Percentiles rank a stretch among this genome's conserved stretches.
Evolutionary conservation across 2,888 invertebrate species (phyloP).

Genomic region (Neocrepidodera transversa): DNA sequence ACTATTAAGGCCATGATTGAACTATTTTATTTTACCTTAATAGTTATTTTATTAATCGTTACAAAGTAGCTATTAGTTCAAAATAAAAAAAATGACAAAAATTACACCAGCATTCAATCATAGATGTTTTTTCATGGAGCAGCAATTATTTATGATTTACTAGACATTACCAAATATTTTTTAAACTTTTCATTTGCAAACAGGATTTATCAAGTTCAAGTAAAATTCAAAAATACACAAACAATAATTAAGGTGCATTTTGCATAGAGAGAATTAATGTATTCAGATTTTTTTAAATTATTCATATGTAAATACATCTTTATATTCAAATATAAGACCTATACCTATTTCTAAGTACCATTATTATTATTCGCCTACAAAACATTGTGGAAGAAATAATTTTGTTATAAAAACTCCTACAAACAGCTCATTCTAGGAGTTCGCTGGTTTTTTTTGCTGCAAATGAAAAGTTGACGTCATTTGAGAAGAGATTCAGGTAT

Average conservation of each 20-base stretch:
- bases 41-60: too few relatives aligned
- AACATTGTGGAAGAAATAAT: not conserved
- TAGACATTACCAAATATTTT: conserved; percentile 18
- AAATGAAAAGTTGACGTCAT: conserved; percentile 24
- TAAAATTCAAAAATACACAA: not conserved
- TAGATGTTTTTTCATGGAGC: too few relatives aligned
- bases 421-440: not conserved
- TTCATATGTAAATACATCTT: too few relatives aligned
- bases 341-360: conserved; percentile 4
- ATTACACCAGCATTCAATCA: too few relatives aligned
- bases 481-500: conserved; percentile 53
- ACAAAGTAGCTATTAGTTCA: too few relatives aligned
- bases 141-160: not conserved
- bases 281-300: too few relatives aligned
- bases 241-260: too few relatives aligned
- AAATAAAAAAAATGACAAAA: too few relatives aligned
- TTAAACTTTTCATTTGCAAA: conserved; percentile 16
- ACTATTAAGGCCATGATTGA: too few relatives aligned
- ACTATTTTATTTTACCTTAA: too few relatives aligned
- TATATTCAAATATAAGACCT: not conserved
- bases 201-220: not conserved
- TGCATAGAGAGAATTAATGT: too few relatives aligned
- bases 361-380: conserved; percentile 4
- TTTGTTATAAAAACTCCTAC: not conserved
- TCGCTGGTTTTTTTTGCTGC: not conserved